These are phyloP conservation scores for Melieria picta DNA, from an alignment of 2,888 invertebrate species.

Conservation along the genomic window DNA sequence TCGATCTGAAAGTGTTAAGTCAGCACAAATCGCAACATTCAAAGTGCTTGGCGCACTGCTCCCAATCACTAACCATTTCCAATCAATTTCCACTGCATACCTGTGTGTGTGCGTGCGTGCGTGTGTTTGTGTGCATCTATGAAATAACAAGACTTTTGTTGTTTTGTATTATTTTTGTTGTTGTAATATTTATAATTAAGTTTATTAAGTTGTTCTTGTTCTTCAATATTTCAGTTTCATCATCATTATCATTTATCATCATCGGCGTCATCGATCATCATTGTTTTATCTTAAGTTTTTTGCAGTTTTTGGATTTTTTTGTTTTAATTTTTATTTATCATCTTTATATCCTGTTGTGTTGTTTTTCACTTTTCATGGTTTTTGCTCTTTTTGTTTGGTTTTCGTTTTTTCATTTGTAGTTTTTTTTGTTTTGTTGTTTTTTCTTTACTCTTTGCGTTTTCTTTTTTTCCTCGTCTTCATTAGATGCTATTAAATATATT, in stretches of 20 bases:
- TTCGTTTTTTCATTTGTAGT: neutral
- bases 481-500: slow-evolving; percentile 28
- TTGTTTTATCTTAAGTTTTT: slow-evolving; percentile 22
- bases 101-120: no score
- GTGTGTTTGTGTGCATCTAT: neutral
- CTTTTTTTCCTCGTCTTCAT: neutral
- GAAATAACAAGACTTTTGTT: slow-evolving; percentile 22
- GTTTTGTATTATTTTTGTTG: slow-evolving; percentile 30
- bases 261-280: slow-evolving; percentile 17
- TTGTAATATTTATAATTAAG: slow-evolving; percentile 45
- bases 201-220: slow-evolving; percentile 39
- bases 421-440: no score
- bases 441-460: neutral
- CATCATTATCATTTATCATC: slow-evolving; percentile 19
- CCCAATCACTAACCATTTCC: no score
- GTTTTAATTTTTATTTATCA: slow-evolving; percentile 9
- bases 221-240: slow-evolving; percentile 14
- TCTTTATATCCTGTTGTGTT: neutral
- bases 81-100: no score
- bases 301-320: slow-evolving; percentile 8
- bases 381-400: slow-evolving; percentile 8
- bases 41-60: no score
- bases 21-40: no score
- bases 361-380: slow-evolving; percentile 15
- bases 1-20: no score